Evolutionary conservation across 2,113 vertebrate genomes (phyloP).

Genomic region (Ursus arctos): DNA sequence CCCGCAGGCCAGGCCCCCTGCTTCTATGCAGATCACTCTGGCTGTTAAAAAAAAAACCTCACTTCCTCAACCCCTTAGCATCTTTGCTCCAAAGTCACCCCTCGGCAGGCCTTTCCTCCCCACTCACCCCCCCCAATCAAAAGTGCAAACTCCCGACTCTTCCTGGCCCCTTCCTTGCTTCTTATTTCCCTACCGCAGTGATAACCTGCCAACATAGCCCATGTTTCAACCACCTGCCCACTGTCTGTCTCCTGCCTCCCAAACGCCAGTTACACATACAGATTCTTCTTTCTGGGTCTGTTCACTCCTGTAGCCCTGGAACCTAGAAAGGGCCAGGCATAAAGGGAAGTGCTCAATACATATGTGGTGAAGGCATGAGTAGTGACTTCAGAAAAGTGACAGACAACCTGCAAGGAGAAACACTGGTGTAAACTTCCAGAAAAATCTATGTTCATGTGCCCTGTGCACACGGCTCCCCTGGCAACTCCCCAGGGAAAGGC

Average conservation of each 20-base stretch:
- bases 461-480: fast-evolving
- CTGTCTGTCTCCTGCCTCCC: background rate
- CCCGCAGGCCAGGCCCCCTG: background rate
- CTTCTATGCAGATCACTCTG: background rate
- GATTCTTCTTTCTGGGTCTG: background rate
- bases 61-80: fast-evolving
- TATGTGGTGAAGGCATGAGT: background rate
- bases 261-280: background rate
- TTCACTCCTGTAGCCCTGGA: background rate
- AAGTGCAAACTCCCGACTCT: background rate
- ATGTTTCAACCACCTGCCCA: background rate
- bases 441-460: background rate
- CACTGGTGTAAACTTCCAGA: background rate
- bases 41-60: background rate
- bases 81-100: background rate
- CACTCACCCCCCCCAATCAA: background rate
- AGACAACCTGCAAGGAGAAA: background rate
- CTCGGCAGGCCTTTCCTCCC: fast-evolving
- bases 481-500: background rate
- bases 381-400: background rate
- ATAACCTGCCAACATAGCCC: too few species aligned
- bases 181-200: background rate
- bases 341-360: background rate
- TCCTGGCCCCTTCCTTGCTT: background rate
- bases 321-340: background rate